Evolutionary conservation across 2,113 vertebrate genomes (phyloP), one percentile per base, ranked within the genome.

Genomic region (Corynorhinus townsendii): DNA sequence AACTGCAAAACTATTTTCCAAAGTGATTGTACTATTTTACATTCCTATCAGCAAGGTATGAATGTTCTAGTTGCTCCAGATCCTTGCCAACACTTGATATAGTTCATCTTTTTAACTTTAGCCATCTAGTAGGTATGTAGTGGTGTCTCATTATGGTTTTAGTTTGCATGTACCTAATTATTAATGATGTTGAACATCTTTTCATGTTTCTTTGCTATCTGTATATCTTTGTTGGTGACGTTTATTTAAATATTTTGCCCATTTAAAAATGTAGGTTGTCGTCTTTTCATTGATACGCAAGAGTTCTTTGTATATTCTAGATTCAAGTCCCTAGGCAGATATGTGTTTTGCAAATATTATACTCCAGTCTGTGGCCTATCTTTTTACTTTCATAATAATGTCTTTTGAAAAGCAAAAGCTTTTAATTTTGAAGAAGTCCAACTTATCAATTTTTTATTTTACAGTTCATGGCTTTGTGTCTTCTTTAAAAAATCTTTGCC

Each of bases 371-470:
- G 11, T 90, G 45, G 16, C 45, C 94, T 91, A 80, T 10, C 30
- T 92, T 94, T 87, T 93, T 64, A 43, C 68, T 87, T 95, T 85
- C 28, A 38, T 59, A 90, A 49, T 14, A 73, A 73, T 40, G 8
- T 75, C 47, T 80, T 88, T 94, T 73, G 59, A 79, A 93, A 95
- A 89, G 52, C 22, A 92, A 49, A 35, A 73, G 56, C 12, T 84
- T 91, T 91, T 73, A 73, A 94, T 56, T 89, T 94, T 40, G 28
- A 88, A 80, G 20, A 80, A 91, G 33, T 91, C 7, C 2, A 77
- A 28, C 19, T 54, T 69, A 49, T 35, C 62, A 73, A 8, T 47
- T 92, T 84, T 80, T 93, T 85, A 5, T 82, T 62, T 94, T 59
- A 33, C 14, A 20, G 17, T 82, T 93, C 11, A 26, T 68, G 43